These are phyloP conservation scores for Grus americana DNA, from an alignment of 2,113 vertebrate genomes.

Conservation along the genomic window DNA sequence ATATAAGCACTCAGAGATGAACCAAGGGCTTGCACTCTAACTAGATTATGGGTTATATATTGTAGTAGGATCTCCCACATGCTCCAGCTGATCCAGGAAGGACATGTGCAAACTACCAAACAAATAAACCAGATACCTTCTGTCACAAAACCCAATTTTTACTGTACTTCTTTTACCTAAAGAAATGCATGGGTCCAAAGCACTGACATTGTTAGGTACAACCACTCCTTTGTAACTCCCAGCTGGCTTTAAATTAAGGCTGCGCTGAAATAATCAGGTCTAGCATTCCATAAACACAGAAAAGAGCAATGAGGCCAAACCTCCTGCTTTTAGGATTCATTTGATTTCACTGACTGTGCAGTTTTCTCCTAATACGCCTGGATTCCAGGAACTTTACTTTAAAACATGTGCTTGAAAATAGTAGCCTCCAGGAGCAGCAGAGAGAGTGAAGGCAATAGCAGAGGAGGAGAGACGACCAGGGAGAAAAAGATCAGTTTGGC, in stretches of 20 bases:
- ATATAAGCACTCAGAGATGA: neutral
- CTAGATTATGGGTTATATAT: neutral
- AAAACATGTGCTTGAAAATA: neutral
- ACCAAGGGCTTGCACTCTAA: neutral
- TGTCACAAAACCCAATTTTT: neutral
- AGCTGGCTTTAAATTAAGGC: neutral
- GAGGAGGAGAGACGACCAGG: neutral
- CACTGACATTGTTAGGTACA: neutral
- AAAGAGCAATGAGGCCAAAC: neutral
- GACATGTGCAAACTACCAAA: neutral
- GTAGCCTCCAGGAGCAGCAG: neutral
- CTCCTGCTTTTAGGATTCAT: neutral
- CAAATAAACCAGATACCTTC: neutral
- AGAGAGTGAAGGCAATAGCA: neutral
- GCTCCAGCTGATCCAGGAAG: neutral
- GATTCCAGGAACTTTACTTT: neutral
- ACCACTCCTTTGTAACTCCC: neutral
- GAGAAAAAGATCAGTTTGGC: neutral
- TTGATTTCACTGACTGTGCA: neutral
- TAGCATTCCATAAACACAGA: neutral
- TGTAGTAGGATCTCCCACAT: neutral
- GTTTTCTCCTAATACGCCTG: neutral
- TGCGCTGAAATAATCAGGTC: neutral
- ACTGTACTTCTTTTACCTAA: neutral
- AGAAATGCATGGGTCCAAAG: neutral